These are phyloP conservation scores for Corythaixoides concolor DNA, from an alignment of 2,113 vertebrate species.

Conservation along the genomic window DNA sequence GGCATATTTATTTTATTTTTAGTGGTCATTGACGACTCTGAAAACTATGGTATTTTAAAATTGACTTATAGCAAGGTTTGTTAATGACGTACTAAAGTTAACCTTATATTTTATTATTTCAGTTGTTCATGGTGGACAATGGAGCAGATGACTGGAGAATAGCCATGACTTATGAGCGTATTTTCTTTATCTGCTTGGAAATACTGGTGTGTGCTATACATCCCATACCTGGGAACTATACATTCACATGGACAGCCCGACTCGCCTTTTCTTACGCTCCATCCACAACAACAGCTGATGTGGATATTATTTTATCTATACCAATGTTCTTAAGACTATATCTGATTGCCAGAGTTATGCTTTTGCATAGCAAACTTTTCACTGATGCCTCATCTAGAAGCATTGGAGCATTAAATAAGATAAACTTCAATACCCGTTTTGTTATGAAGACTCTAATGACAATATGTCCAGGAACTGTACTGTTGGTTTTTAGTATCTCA, in stretches of 20 bases:
- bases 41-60: not conserved
- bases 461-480: slow-evolving; percentile 98
- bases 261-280: slow-evolving; percentile 92
- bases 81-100: slow-evolving; percentile 62
- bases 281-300: slow-evolving; percentile 94
- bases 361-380: slow-evolving; percentile 99
- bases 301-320: slow-evolving; percentile 99
- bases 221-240: slow-evolving; percentile 97
- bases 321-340: slow-evolving; percentile 99
- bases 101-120: slow-evolving; percentile 76
- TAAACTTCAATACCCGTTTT: slow-evolving; percentile 99
- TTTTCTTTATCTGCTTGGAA: slow-evolving; percentile 98
- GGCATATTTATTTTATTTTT: not conserved
- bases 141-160: slow-evolving; percentile 99
- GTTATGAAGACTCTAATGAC: slow-evolving; percentile 99
- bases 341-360: slow-evolving; percentile 99
- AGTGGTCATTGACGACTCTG: not conserved
- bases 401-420: slow-evolving; percentile 99
- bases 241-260: slow-evolving; percentile 96
- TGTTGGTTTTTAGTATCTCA: slow-evolving; percentile 99
- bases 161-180: slow-evolving; percentile 98
- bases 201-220: slow-evolving; percentile 97
- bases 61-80: not conserved
- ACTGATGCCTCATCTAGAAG: slow-evolving; percentile 98
- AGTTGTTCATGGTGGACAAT: slow-evolving; percentile 99